Conservation (phyloP, 2,888 invertebrate genomes). For the Germaria angustata region DNA sequence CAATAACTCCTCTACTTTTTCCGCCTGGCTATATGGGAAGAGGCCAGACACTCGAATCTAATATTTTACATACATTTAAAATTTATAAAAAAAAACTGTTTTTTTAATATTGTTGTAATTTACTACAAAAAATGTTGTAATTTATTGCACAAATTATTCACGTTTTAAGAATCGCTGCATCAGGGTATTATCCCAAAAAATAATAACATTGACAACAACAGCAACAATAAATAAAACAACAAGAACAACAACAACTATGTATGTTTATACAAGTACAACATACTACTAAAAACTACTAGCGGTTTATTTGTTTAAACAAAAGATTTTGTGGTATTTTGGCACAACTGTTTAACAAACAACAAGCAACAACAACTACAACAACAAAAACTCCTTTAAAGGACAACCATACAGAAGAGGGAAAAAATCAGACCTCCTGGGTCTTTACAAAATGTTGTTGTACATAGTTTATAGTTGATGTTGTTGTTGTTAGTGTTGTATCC, state of each 20-base stretch:
- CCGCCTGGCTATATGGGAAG: too few relatives aligned
- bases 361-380: constrained; percentile 4
- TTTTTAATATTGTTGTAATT: too few relatives aligned
- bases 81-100: too few relatives aligned
- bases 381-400: constrained; percentile 32
- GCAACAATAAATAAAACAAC: constrained; percentile 7
- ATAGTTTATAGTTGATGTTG: constrained; percentile 51
- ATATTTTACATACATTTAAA: too few relatives aligned
- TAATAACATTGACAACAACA: constrained; percentile 3
- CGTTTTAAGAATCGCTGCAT: constrained; percentile 5
- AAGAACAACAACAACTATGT: constrained; percentile 29
- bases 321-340: constrained; percentile 65
- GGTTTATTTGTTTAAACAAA: constrained; percentile 67
- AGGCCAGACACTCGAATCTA: too few relatives aligned
- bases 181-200: constrained; percentile 20
- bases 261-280: constrained; percentile 52
- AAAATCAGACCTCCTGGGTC: constrained; percentile 64
- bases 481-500: constrained; percentile 62
- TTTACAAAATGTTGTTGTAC: constrained; percentile 64
- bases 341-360: constrained; percentile 64
- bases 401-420: constrained; percentile 8
- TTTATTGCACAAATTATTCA: too few relatives aligned
- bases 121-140: too few relatives aligned
- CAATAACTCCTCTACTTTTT: too few relatives aligned
- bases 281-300: constrained; percentile 62